Evolutionary conservation across 2,888 invertebrate species (phyloP), one percentile per base, ranked within the genome.

Genomic region (Pseudococcus viburni): DNA sequence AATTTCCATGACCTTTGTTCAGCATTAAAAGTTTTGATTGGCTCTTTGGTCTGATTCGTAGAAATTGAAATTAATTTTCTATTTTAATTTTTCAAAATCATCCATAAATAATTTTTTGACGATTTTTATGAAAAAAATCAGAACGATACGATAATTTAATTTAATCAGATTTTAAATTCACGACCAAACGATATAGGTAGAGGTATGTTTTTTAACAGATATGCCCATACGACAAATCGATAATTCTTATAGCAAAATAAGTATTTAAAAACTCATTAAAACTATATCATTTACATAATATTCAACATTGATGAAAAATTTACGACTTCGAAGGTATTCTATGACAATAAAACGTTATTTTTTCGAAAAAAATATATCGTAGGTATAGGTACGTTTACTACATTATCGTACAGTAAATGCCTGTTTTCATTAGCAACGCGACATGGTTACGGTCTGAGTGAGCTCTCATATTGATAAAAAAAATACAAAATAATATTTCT

Each of bases 371-470:
- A 73, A 33, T n/a, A 33, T 2, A 33, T 33, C 26, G 26, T 33
- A 33, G 26, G n/a, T n/a, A n/a, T 73, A 73, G 26, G 1, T 26
- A 33, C 6, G 15, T 12, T 33, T 33, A 33, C 26, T 33, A 33
- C 26, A 73, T 73, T 73, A 73, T 73, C 68, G 6, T 33, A 33
- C 11, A 26, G 68, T 73, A 73, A 73, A 73, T 73, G 68, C 22
- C 68, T 73, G 68, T 26, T 73, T 73, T 33, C 68, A 73, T 73
- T 73, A 73, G 33, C 33, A 73, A 73, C 26, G 15, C 68, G 68
- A 73, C 68, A 73, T 73, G 68, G 68, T 33, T 73, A 73, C 33
- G 12, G 68, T 73, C 68, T 33, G 33, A 26, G 33, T 17, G 7
- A 7, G 1, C 33, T 17, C 12, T 15, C 2, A 12, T 33, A 15